These are phyloP conservation scores for Thamnophis sirtalis DNA, from an alignment of 2,113 vertebrate genomes.

Conservation along the genomic window DNA sequence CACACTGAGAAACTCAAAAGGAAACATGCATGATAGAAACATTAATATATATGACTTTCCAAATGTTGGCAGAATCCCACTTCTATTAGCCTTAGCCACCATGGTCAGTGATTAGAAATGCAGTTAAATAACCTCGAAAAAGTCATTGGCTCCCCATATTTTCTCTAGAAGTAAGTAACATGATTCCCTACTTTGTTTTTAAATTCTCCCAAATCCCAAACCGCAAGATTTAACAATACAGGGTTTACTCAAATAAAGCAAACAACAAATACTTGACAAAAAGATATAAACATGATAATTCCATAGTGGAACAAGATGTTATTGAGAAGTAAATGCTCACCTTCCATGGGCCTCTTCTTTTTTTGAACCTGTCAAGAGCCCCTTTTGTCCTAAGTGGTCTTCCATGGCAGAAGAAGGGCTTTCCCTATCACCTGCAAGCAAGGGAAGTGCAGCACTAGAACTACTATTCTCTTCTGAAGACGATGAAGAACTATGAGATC, in stretches of 20 bases:
- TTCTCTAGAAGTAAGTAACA: not conserved
- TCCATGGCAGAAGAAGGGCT: conserved; percentile 82
- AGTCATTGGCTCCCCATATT: not conserved
- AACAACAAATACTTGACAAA: not conserved
- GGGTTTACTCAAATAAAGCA: not conserved
- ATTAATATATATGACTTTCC: not conserved
- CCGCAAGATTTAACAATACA: not conserved
- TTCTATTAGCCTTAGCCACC: not conserved
- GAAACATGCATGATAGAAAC: not conserved
- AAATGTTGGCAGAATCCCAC: not conserved
- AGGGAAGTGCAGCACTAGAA: conserved; percentile 88
- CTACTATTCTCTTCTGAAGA: conserved; percentile 93
- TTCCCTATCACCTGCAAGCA: conserved; percentile 86
- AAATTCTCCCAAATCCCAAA: not conserved
- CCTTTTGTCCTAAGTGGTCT: conserved; percentile 68
- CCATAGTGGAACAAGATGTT: not conserved
- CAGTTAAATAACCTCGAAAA: not conserved
- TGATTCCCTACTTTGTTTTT: not conserved
- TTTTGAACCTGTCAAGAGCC: conserved; percentile 64
- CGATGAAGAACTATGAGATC: conserved; percentile 90
- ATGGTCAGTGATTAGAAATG: not conserved
- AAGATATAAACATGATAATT: not conserved
- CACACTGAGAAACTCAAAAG: not conserved
- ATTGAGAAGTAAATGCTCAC: conserved; percentile 64
- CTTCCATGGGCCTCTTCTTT: conserved; percentile 74